Percentiles rank a stretch among this genome's conserved stretches.
These are phyloP conservation scores for Trogon melanurus DNA, from an alignment of 2,113 vertebrate species.

Conservation along the genomic window DNA sequence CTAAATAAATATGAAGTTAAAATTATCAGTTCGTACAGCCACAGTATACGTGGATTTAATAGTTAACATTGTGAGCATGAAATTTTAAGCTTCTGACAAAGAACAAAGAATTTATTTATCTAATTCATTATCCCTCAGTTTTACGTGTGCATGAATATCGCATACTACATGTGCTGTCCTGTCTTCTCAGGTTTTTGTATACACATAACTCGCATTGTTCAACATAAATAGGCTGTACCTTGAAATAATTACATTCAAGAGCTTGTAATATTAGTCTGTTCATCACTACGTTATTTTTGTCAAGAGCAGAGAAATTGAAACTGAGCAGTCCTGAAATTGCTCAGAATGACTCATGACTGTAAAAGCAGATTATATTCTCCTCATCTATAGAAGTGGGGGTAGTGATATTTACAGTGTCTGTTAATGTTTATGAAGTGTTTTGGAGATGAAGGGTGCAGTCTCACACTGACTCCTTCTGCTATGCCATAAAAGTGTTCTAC, in stretches of 20 bases:
- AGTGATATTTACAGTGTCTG: conserved; percentile 23
- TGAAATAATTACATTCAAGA: background rate
- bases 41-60: background rate
- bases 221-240: background rate
- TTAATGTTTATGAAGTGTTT: background rate
- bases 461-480: background rate
- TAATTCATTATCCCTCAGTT: background rate
- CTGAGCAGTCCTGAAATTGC: conserved; percentile 22
- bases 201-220: background rate
- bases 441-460: background rate
- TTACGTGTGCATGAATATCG: background rate
- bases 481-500: background rate
- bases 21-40: background rate
- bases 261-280: background rate
- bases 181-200: background rate
- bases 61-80: background rate
- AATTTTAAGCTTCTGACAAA: background rate
- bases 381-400: background rate
- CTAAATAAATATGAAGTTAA: background rate
- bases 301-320: conserved; percentile 22
- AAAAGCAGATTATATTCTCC: conserved; percentile 30
- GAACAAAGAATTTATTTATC: background rate
- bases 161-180: background rate
- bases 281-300: background rate
- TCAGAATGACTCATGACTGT: conserved; percentile 4